Conservation (phyloP, 2,113 vertebrate genomes). For the Ursus arctos region DNA sequence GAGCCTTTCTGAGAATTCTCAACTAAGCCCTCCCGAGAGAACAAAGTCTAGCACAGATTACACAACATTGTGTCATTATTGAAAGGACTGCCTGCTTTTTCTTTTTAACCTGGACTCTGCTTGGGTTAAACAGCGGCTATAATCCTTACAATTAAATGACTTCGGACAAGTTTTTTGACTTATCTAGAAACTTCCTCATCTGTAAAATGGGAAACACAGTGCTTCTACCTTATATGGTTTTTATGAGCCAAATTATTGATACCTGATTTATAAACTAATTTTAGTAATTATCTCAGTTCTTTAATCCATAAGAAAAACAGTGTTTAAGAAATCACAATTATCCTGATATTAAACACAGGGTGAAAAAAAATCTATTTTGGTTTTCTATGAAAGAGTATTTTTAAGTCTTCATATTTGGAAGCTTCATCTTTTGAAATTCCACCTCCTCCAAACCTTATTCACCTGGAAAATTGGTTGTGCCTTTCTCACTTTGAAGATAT, state of each 20-base stretch:
- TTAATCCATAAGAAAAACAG: not conserved
- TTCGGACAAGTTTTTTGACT: not conserved
- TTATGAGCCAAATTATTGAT: not conserved
- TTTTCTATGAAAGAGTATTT: not conserved
- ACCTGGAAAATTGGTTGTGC: not conserved
- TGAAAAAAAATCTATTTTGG: not conserved
- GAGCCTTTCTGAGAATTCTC: not conserved
- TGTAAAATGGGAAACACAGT: not conserved
- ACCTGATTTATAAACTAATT: constrained; percentile 3
- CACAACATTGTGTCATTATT: not conserved
- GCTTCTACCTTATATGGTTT: not conserved
- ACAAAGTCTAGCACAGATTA: not conserved
- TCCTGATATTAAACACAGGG: not conserved
- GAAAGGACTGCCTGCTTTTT: not conserved
- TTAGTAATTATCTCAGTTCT: not conserved
- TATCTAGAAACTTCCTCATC: not conserved
- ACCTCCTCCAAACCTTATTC: not conserved
- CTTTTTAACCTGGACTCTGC: not conserved
- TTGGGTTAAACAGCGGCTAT: not conserved
- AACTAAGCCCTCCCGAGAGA: not conserved
- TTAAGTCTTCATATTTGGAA: not conserved
- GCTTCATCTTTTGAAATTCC: not conserved
- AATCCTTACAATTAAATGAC: not conserved
- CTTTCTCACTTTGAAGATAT: not conserved
- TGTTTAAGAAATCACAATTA: not conserved